Evolutionary conservation across 2,888 invertebrate genomes (phyloP).

Genomic region (Drosophila atripex): DNA sequence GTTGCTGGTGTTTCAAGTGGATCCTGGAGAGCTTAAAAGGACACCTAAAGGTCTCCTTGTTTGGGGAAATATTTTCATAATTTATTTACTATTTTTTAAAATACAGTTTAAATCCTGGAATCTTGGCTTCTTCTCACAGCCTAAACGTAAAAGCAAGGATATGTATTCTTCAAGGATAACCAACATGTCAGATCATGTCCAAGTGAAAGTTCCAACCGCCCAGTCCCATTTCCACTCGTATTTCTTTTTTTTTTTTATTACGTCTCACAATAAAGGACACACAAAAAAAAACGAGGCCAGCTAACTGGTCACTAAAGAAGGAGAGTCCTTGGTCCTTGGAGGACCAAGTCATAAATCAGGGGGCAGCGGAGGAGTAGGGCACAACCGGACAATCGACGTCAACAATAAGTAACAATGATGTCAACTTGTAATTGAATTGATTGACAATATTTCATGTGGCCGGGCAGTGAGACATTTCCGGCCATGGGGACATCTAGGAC

Average conservation of each 20-base stretch:
- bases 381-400: conserved; percentile 73
- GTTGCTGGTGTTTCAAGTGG: conserved; percentile 6
- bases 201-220: neutral
- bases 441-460: conserved; percentile 81
- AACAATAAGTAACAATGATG: conserved; percentile 78
- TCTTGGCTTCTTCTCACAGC: too few species aligned
- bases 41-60: neutral
- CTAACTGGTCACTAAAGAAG: neutral
- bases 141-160: too few species aligned
- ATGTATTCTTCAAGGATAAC: neutral
- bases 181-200: neutral
- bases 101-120: too few species aligned
- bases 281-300: conserved; percentile 7
- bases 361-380: conserved; percentile 17
- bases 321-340: conserved; percentile 2
- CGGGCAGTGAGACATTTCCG: conserved; percentile 27
- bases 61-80: neutral
- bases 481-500: neutral
- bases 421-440: conserved; percentile 82
- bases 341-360: conserved; percentile 62
- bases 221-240: neutral
- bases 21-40: conserved; percentile 3
- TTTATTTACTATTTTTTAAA: neutral
- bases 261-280: neutral
- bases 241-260: neutral